Evolutionary conservation across 2,113 vertebrate genomes (phyloP).

Genomic region (Gymnarchus niloticus): DNA sequence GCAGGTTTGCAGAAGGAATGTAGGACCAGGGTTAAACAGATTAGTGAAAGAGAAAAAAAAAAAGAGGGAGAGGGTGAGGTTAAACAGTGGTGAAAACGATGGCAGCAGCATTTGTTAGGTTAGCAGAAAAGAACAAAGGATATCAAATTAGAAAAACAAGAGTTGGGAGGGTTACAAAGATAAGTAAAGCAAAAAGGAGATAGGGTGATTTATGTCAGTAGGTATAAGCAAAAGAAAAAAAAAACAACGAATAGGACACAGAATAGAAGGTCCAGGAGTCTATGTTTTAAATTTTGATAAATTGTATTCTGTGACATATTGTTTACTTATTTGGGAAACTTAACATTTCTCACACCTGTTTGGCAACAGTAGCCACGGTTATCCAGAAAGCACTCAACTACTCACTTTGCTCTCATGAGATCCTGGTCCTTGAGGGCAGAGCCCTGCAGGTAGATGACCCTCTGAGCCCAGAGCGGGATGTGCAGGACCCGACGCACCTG

Average conservation of each 20-base stretch:
- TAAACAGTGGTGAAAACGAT: neutral
- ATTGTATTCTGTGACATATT: neutral
- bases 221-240: neutral
- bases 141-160: neutral
- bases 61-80: neutral
- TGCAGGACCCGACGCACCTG: constrained; percentile 72
- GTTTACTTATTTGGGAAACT: neutral
- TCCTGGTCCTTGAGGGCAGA: constrained; percentile 76
- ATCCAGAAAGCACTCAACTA: no score
- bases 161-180: neutral
- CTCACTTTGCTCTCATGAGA: constrained; percentile 77
- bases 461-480: constrained; percentile 74
- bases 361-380: no score
- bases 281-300: neutral
- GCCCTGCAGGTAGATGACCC: constrained; percentile 76
- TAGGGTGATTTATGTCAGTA: neutral
- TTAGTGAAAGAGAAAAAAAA: neutral
- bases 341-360: no score
- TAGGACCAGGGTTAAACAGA: constrained; percentile 16
- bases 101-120: neutral
- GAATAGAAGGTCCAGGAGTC: neutral
- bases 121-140: neutral
- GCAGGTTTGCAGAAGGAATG: neutral
- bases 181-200: neutral
- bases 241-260: neutral